Base-by-base conservation (phyloP, 2,888 invertebrate genomes). In the Cataglyphis altisquamis region DNA sequence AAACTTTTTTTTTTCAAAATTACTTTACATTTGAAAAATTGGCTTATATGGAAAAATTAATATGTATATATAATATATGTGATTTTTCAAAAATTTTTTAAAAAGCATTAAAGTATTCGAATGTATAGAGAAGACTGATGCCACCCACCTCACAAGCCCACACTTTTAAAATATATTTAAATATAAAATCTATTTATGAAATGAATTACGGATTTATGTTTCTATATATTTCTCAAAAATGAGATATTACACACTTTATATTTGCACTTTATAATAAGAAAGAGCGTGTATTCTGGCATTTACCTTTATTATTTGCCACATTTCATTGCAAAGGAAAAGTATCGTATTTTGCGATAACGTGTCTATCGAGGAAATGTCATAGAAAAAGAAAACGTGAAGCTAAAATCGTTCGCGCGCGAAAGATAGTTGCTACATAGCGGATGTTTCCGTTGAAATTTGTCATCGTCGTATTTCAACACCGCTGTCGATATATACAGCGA, bases 381-480 rank as follows among this genome's bases (percentile, higher is more conserved):
- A 57, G 57, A 57, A n/a, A 57, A 39, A 77, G 55, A 39, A 77
- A 66, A 66, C 67, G n/a, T 25, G 36, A 18, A 45, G 21, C 25
- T 39, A 25, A 66, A 77, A 67, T 77, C 55, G 25, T 48, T 48
- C 45, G 21, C 74, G 66, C 21, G 64, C 10, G 36, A 36, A 55
- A 45, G 25, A 25, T 52, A 55, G 45, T 77, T 67, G 29, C 25
- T 12, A n/a, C 52, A 25, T 39, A n/a, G 45, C 57, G 70, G 70
- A 41, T 70, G 70, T 57, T 60, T 18, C 25, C 57, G 78, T 60
- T 57, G 60, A 78, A 57, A 78, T 78, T 78, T 78, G 78, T 78
- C 78, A 78, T 78, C 72, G 57, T 78, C 72, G 78, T 60, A 70
- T 78, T 70, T 78, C 60, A 70, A 78, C 72, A 78, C 72, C 45